These are phyloP conservation scores for Gerris lacustris DNA, from an alignment of 2,888 invertebrate species.

Conservation along the genomic window DNA sequence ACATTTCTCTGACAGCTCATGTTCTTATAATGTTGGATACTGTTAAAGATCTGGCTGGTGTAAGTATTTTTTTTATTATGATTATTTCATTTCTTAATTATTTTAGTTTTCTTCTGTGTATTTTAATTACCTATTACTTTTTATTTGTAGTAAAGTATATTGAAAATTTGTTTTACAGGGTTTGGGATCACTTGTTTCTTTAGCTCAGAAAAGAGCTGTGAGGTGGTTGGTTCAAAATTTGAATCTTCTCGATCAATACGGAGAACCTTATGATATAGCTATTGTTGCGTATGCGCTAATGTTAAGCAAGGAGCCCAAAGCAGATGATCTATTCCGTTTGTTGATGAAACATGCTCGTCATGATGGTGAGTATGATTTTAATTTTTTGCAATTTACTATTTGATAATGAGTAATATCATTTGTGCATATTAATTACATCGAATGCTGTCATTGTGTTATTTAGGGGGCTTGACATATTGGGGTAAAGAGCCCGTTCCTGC, in stretches of 20 bases:
- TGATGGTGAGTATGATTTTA: conserved; percentile 43
- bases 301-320: conserved; percentile 67
- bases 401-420: no score
- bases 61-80: conserved; percentile 34
- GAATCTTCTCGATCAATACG: conserved; percentile 55
- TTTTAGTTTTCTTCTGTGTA: neutral
- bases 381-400: neutral
- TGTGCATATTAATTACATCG: no score
- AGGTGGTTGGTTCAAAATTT: conserved; percentile 72
- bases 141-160: conserved; percentile 12
- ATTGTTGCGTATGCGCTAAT: conserved; percentile 81
- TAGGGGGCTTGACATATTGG: conserved; percentile 75
- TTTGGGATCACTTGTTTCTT: conserved; percentile 60
- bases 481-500: conserved; percentile 63
- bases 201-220: conserved; percentile 62
- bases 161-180: conserved; percentile 38
- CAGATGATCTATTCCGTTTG: conserved; percentile 68
- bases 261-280: conserved; percentile 72
- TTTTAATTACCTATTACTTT: conserved; percentile 14
- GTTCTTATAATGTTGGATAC: conserved; percentile 76
- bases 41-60: conserved; percentile 65
- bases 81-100: conserved; percentile 15
- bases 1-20: conserved; percentile 85
- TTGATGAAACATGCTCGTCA: conserved; percentile 51
- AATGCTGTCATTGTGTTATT: conserved; percentile 12